These are phyloP conservation scores for Alsophila aescularia DNA, from an alignment of 2,888 invertebrate genomes.

Conservation along the genomic window DNA sequence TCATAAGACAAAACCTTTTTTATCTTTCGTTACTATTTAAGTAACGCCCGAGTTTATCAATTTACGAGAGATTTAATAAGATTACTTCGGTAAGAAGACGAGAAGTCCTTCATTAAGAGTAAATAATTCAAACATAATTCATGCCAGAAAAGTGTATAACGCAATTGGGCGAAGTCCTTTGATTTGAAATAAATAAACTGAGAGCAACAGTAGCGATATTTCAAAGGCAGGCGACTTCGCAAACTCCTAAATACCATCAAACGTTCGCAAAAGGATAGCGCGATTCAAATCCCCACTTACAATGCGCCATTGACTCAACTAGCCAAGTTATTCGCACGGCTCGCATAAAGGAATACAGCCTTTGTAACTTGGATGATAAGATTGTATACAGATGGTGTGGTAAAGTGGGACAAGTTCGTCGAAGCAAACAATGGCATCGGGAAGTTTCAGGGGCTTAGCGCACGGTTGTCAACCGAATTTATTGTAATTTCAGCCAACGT, in stretches of 20 bases:
- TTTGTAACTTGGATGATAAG: slow-evolving; percentile 15
- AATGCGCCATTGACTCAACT: slow-evolving; percentile 40
- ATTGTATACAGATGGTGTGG: slow-evolving; percentile 10
- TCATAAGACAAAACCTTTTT: no score
- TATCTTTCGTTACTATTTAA: no score
- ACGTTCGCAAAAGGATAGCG: slow-evolving; percentile 37
- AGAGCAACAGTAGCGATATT: slow-evolving; percentile 26
- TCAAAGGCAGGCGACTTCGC: slow-evolving; percentile 36
- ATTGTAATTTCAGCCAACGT: slow-evolving; percentile 37
- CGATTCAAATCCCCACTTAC: slow-evolving; percentile 39
- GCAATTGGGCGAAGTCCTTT: slow-evolving; percentile 13
- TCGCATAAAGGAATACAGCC: slow-evolving; percentile 12
- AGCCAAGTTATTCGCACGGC: slow-evolving; percentile 20
- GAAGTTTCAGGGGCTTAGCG: slow-evolving; percentile 30
- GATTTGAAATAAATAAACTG: slow-evolving; percentile 20
- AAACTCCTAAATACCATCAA: slow-evolving; percentile 53
- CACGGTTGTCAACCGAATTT: slow-evolving; percentile 40
- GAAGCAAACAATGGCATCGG: slow-evolving; percentile 28
- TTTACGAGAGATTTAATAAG: no score
- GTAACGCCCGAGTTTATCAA: no score
- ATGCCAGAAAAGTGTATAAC: slow-evolving; percentile 2
- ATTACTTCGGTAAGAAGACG: background rate
- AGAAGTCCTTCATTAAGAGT: background rate
- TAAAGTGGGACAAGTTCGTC: slow-evolving; percentile 20
- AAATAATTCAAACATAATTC: slow-evolving; percentile 7